phyloP scores from a whole-genome alignment of 2,113 vertebrate species.

The Sclerurus mexicanus region DNA sequence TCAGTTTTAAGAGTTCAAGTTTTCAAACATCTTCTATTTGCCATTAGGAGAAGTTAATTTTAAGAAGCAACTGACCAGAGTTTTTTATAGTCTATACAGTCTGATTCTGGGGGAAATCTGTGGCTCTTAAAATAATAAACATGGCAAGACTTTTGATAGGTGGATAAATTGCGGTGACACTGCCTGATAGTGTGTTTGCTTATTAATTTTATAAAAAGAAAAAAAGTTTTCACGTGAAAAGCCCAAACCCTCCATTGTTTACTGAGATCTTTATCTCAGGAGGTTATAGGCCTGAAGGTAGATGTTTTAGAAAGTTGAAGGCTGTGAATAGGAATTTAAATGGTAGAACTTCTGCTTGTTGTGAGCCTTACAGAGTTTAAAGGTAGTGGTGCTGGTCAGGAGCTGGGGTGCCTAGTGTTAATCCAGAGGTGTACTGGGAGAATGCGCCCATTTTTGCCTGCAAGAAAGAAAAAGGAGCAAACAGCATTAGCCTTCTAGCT shows the following conservation, averaged over 20 bases:
- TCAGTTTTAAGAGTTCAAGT: background rate
- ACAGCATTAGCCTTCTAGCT: background rate
- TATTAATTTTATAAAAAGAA: constrained; percentile 17
- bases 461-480: background rate
- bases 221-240: background rate
- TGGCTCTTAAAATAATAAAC: constrained; percentile 3
- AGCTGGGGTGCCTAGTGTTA: background rate
- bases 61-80: background rate
- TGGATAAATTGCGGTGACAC: background rate
- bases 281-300: background rate
- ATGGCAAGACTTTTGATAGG: background rate
- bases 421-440: background rate
- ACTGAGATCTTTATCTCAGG: background rate
- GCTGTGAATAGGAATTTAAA: background rate
- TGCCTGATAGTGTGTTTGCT: background rate
- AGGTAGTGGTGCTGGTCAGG: background rate
- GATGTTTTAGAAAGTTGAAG: background rate
- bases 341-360: background rate
- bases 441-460: background rate
- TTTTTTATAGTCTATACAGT: background rate
- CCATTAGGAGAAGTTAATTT: background rate
- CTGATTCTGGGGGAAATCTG: background rate
- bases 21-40: background rate
- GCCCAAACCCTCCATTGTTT: background rate
- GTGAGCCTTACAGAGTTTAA: background rate